These are phyloP conservation scores for Heliconius ismenius DNA, from an alignment of 2,888 invertebrate species.

Conservation along the genomic window DNA sequence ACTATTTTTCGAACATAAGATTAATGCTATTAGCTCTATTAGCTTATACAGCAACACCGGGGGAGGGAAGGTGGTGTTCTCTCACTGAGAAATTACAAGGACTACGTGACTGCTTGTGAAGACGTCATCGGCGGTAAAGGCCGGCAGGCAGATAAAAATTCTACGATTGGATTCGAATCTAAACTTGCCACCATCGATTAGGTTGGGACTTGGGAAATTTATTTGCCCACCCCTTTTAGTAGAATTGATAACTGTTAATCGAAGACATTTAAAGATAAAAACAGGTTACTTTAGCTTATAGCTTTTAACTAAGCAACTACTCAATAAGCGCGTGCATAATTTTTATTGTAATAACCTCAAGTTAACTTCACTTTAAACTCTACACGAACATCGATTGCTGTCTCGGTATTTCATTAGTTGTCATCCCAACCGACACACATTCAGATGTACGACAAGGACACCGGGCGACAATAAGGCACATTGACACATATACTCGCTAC, in stretches of 20 bases:
- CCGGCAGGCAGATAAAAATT: too few species aligned
- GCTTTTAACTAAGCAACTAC: conserved; percentile 46
- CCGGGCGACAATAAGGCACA: conserved; percentile 36
- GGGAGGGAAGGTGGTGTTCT: too few species aligned
- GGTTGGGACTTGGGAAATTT: too few species aligned
- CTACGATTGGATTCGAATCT: too few species aligned
- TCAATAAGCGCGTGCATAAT: conserved; percentile 40
- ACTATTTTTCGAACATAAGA: neutral
- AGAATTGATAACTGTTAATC: too few species aligned
- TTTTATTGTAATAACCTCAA: conserved; percentile 7
- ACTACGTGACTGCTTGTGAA: too few species aligned
- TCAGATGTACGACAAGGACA: conserved; percentile 42
- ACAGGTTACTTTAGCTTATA: neutral
- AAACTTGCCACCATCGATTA: too few species aligned
- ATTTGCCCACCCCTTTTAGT: too few species aligned
- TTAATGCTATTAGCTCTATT: too few species aligned
- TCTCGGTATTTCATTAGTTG: conserved; percentile 34
- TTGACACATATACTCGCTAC: conserved; percentile 37
- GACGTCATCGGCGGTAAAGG: too few species aligned
- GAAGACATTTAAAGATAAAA: neutral
- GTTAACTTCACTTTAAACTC: conserved; percentile 19
- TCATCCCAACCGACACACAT: conserved; percentile 38
- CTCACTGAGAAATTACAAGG: too few species aligned
- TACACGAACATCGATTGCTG: conserved; percentile 14
- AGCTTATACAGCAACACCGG: too few species aligned